Evolutionary conservation across 1,140 invertebrate species (phyloP).

Genomic region (Hormaphis cornu): DNA sequence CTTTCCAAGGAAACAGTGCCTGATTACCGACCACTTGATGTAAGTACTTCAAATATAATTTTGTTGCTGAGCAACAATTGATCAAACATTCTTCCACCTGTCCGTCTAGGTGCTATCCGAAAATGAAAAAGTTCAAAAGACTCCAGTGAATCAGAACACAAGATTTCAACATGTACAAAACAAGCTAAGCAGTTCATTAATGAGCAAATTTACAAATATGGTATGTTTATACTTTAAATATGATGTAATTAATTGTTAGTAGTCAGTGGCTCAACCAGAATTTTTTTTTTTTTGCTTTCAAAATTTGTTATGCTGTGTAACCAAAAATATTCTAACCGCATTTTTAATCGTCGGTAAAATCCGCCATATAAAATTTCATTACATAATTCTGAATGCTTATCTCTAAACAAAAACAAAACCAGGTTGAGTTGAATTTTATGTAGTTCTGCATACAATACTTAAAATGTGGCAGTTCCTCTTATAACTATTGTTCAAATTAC

Average conservation of each 20-base stretch:
- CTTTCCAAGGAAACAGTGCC: slow-evolving; percentile 69
- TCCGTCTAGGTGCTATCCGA: slow-evolving; percentile 37
- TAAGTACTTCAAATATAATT: slow-evolving; percentile 34
- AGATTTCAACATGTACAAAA: slow-evolving; percentile 65
- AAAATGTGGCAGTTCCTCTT: too few relatives aligned
- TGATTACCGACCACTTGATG: slow-evolving; percentile 65
- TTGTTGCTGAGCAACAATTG: background rate
- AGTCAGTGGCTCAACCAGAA: too few relatives aligned
- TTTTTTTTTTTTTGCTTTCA: background rate
- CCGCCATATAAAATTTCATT: too few relatives aligned
- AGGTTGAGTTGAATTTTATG: too few relatives aligned
- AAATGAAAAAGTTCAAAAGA: slow-evolving; percentile 61
- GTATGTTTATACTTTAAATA: background rate
- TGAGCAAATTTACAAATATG: slow-evolving; percentile 37
- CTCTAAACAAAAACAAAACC: too few relatives aligned
- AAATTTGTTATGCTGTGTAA: too few relatives aligned
- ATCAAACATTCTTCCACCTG: background rate
- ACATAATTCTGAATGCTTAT: too few relatives aligned
- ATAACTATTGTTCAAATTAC: too few relatives aligned
- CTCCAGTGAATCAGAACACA: slow-evolving; percentile 61
- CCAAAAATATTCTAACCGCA: too few relatives aligned
- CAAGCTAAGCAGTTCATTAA: slow-evolving; percentile 51
- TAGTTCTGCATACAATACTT: too few relatives aligned
- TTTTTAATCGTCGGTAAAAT: too few relatives aligned
- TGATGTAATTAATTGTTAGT: too few relatives aligned